A percentile compares a stretch with the other conserved stretches of the same genome.
Evolutionary conservation across 1,140 invertebrate species (phyloP).

Genomic region (Aphis gossypii): DNA sequence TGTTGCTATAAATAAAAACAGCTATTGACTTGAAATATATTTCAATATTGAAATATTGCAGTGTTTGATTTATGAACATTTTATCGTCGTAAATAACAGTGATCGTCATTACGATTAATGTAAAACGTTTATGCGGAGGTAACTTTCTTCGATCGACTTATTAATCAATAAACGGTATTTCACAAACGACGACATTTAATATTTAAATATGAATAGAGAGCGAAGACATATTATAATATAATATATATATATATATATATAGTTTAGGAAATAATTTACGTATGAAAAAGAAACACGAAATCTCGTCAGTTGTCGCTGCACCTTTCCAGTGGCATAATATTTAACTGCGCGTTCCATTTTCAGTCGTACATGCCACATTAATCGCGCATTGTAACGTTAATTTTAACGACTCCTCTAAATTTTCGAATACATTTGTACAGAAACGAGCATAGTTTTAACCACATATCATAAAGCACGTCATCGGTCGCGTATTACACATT

Average conservation of each 20-base stretch:
- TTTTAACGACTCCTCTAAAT: neutral
- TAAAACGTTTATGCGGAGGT: neutral
- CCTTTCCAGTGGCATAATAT: neutral
- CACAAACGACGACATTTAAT: too few relatives aligned
- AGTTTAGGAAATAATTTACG: neutral
- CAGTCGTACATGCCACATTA: neutral
- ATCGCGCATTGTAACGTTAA: neutral
- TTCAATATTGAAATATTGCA: neutral
- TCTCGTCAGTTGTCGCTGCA: neutral
- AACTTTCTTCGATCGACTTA: neutral
- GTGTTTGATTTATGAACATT: neutral
- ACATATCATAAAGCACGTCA: neutral
- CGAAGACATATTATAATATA: neutral
- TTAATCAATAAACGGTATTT: neutral
- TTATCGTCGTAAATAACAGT: neutral
- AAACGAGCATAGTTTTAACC: neutral
- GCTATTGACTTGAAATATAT: neutral
- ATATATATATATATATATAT: neutral
- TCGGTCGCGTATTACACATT: neutral
- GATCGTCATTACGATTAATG: neutral
- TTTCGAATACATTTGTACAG: neutral
- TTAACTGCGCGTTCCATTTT: constrained; percentile 16
- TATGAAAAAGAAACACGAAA: constrained; percentile 33
- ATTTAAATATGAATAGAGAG: constrained; percentile 17
- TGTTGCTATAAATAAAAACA: neutral